A percentile compares a stretch with the other conserved stretches of the same genome.
Conservation (phyloP, 2,888 invertebrate genomes). For the Capitulum mitella region DNA sequence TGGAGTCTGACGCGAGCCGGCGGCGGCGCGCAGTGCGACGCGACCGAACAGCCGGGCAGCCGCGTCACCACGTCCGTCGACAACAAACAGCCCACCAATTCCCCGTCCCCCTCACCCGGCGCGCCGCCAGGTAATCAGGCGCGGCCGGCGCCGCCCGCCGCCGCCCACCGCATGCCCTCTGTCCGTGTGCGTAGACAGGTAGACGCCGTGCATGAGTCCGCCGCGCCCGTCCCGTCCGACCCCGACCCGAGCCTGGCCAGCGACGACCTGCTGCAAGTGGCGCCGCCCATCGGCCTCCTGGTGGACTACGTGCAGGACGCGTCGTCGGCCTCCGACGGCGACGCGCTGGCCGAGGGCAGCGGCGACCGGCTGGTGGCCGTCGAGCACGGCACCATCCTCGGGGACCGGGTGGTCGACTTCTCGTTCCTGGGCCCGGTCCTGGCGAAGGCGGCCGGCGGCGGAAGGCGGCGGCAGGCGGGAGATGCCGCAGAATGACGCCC, state of each 20-base stretch:
- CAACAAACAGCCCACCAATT: not conserved
- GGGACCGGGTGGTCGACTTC: not conserved
- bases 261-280: not conserved
- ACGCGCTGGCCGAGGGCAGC: not conserved
- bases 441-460: not conserved
- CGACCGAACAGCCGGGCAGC: not conserved
- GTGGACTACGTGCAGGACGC: not conserved
- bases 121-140: not conserved
- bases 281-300: not conserved
- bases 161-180: not conserved
- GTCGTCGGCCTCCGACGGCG: not conserved
- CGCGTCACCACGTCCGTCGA: not conserved
- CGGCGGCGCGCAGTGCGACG: too few species aligned
- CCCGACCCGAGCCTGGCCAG: not conserved
- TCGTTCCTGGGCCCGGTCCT: not conserved
- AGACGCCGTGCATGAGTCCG: constrained; percentile 2
- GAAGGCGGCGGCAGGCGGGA: not conserved
- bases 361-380: not conserved
- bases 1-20: not conserved
- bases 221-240: not conserved
- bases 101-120: not conserved
- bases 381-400: not conserved
- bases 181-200: constrained; percentile 22
- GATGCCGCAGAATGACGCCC: constrained; percentile 3
- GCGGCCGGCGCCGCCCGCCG: not conserved